Base-by-base conservation (phyloP, 2,888 invertebrate genomes). In the Lycophotia porphyrea region DNA sequence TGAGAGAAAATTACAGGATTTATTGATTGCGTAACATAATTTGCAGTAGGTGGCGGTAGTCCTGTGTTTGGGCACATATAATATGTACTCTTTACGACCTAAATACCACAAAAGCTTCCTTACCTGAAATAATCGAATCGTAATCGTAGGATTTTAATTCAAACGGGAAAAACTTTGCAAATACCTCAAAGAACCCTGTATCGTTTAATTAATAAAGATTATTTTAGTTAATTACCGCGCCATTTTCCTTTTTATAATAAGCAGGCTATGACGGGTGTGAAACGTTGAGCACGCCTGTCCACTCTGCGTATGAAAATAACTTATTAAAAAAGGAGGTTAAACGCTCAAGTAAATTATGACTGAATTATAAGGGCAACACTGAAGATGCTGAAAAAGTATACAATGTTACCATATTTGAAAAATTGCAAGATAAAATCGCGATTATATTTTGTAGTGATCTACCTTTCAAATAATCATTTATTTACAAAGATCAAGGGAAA, bases 301-400 rank as follows among this genome's bases (percentile, higher is more conserved):
- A 71, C 78, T 85, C 42, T 74, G 71, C n/a, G 70, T 55, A 34
- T 60, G 55, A 64, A 71, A 66, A 81, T 79, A 74, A 76, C 36
- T 78, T 75, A 78, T 84, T 87, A 73, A 81, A 70, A 68, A 76
- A 74, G 49, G n/a, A 27, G 70, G 68, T 36, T 78, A 81, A 76
- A 73, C 65, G 73, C 27, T 34, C 27, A 74, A 78, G 63, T 73
- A 76, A 72, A 71, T 74, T 76, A 74, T 78, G 69, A 75, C n/a
- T n/a, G n/a, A n/a, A n/a, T n/a, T n/a, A n/a, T 70, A 79, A 78
- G 36, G 68, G 61, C 68, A 68, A 82, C 58, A 69, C 61, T 58
- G 55, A 69, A 72, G 27, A 66, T 42, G 80, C 5, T 79, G 47
- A 1, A 64, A 80, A 55, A 71, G 79, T 36, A 36, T n/a, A 69